Evolutionary conservation across 1,140 invertebrate genomes (phyloP).

Genomic region (Ostrea denselamellosa): DNA sequence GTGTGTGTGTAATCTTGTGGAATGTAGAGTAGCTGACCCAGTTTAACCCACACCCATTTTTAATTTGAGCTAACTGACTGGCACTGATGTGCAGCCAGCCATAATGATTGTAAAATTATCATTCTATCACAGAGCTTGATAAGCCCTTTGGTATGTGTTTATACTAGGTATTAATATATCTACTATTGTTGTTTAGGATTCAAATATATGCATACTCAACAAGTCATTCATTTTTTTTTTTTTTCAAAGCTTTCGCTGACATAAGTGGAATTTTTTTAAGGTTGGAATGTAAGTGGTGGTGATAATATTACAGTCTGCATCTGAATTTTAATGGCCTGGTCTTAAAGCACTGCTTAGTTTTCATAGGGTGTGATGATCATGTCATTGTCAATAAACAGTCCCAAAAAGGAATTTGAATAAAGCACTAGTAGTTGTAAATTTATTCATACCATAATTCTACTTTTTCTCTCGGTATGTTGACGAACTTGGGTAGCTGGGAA

Average conservation of each 20-base stretch:
- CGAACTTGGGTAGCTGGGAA: constrained; percentile 10
- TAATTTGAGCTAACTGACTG: constrained; percentile 15
- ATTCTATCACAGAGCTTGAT: neutral
- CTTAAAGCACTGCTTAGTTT: neutral
- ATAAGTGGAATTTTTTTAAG: neutral
- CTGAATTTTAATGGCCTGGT: neutral
- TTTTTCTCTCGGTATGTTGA: neutral
- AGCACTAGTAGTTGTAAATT: no score
- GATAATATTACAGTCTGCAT: neutral
- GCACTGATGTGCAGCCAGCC: constrained; percentile 17
- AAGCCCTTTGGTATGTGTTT: neutral
- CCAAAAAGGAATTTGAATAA: no score
- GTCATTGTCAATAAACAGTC: neutral
- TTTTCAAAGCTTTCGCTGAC: neutral
- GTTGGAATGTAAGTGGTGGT: neutral
- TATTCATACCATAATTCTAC: neutral
- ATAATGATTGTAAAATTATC: constrained; percentile 30
- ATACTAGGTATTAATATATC: neutral
- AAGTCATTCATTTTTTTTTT: neutral
- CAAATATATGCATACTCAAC: constrained; percentile 23
- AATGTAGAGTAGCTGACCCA: constrained; percentile 11
- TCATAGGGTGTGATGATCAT: neutral
- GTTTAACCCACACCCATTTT: constrained; percentile 22
- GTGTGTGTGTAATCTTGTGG: constrained; percentile 25
- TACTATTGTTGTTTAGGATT: neutral